Conservation (phyloP, 2,888 invertebrate genomes). For the Rotaria magnacalcarata region DNA sequence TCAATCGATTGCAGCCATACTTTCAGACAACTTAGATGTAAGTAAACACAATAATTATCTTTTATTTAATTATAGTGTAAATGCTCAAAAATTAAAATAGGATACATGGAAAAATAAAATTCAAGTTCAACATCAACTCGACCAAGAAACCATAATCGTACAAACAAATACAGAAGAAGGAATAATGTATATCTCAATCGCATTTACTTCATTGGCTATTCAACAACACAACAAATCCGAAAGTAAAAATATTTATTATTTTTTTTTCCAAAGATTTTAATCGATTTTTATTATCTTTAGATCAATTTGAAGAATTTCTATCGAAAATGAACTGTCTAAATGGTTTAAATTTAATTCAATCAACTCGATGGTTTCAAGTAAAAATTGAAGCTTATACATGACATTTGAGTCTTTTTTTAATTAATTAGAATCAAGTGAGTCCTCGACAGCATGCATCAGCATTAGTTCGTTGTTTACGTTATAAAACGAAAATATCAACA, state of each 20-base stretch:
- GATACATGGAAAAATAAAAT: background rate
- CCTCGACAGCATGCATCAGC: background rate
- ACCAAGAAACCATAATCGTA: background rate
- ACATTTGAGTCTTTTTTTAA: no score
- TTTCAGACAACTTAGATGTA: slow-evolving; percentile 55
- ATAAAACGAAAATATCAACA: background rate
- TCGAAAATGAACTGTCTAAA: background rate
- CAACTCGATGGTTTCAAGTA: slow-evolving; percentile 30
- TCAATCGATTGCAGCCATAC: slow-evolving; percentile 76
- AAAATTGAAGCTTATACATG: background rate
- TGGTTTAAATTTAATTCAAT: background rate
- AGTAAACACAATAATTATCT: background rate
- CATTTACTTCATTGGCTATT: background rate
- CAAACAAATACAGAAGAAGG: background rate
- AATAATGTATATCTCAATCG: background rate
- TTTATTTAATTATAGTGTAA: background rate
- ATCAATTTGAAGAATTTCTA: background rate
- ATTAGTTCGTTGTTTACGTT: slow-evolving; percentile 36
- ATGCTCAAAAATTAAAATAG: background rate
- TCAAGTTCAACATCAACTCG: background rate
- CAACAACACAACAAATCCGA: background rate
- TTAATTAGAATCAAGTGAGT: background rate
- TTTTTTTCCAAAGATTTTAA: background rate
- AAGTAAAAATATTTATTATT: background rate
- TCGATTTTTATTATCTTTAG: background rate